Percentiles rank a stretch among this genome's conserved stretches.
phyloP scores from a whole-genome alignment of 2,888 invertebrate genomes.

The Cosmorhoe ocellata region DNA sequence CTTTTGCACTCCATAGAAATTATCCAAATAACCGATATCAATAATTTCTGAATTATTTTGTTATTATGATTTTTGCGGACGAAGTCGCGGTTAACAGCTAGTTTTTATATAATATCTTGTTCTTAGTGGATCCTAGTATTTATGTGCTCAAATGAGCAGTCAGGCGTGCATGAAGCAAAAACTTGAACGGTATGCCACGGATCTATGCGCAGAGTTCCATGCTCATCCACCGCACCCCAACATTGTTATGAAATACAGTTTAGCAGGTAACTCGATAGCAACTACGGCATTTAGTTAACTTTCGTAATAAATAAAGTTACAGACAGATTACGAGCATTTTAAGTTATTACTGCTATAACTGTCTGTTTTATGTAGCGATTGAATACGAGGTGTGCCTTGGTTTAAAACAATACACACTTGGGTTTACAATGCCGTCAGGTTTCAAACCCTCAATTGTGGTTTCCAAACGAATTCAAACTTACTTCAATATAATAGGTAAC shows the following conservation, averaged over 20 bases:
- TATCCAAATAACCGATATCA: too few relatives aligned
- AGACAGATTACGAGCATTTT: constrained; percentile 4
- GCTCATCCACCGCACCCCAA: constrained; percentile 10
- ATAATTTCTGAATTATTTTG: too few relatives aligned
- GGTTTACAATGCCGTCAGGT: too few relatives aligned
- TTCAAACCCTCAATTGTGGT: too few relatives aligned
- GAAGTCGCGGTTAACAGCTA: too few relatives aligned
- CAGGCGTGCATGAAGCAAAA: constrained; percentile 26
- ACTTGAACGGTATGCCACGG: constrained; percentile 26
- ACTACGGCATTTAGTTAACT: constrained; percentile 16
- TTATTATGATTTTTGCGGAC: too few relatives aligned
- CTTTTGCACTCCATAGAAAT: too few relatives aligned
- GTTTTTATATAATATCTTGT: too few relatives aligned
- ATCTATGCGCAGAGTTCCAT: constrained; percentile 18
- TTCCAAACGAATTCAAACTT: too few relatives aligned
- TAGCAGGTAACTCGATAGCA: constrained; percentile 17
- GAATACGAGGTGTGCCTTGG: background rate
- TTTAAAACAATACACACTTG: background rate
- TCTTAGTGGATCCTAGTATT: constrained; percentile 11
- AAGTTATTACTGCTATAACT: background rate
- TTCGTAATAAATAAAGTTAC: constrained; percentile 11
- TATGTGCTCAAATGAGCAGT: constrained; percentile 26
- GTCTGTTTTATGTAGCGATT: background rate
- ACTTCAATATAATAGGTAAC: too few relatives aligned
- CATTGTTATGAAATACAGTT: constrained; percentile 24